Percentiles rank a stretch among this genome's conserved stretches.
These are phyloP conservation scores for Cantharis rufa DNA, from an alignment of 2,888 invertebrate genomes.

Conservation along the genomic window DNA sequence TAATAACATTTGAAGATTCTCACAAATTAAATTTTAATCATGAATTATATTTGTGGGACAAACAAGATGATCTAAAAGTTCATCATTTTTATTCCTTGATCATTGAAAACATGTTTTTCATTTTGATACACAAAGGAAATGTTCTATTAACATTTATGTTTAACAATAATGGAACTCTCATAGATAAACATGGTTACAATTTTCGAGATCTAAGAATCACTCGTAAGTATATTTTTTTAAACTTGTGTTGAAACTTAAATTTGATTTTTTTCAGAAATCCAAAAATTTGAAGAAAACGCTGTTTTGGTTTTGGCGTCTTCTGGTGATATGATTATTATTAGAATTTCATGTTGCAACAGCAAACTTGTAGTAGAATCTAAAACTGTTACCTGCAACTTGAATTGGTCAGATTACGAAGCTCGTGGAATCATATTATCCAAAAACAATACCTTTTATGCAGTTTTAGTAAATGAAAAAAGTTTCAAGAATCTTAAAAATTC, in stretches of 20 bases:
- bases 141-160: slow-evolving; percentile 43
- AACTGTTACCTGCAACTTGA: slow-evolving; percentile 43
- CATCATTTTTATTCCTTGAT: slow-evolving; percentile 43
- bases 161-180: slow-evolving; percentile 40
- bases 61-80: slow-evolving; percentile 40
- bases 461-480: slow-evolving; percentile 44
- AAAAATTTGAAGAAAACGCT: slow-evolving; percentile 41
- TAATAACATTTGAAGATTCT: slow-evolving; percentile 37
- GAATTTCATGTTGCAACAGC: slow-evolving; percentile 37
- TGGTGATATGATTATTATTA: slow-evolving; percentile 46
- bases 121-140: slow-evolving; percentile 43
- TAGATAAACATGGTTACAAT: slow-evolving; percentile 40
- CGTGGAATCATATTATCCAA: slow-evolving; percentile 46
- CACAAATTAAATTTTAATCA: slow-evolving; percentile 33
- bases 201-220: slow-evolving; percentile 46
- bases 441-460: slow-evolving; percentile 43
- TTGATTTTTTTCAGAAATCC: slow-evolving; percentile 43
- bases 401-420: slow-evolving; percentile 41
- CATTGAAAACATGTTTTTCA: slow-evolving; percentile 38
- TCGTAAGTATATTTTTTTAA: slow-evolving; percentile 37
- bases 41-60: slow-evolving; percentile 37
- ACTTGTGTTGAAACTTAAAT: background rate
- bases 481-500: slow-evolving; percentile 38
- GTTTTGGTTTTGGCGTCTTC: slow-evolving; percentile 43
- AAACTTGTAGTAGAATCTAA: slow-evolving; percentile 42